phyloP scores from a whole-genome alignment of 2,797 vertebrate species.

The Melanotaenia pygmaea region DNA sequence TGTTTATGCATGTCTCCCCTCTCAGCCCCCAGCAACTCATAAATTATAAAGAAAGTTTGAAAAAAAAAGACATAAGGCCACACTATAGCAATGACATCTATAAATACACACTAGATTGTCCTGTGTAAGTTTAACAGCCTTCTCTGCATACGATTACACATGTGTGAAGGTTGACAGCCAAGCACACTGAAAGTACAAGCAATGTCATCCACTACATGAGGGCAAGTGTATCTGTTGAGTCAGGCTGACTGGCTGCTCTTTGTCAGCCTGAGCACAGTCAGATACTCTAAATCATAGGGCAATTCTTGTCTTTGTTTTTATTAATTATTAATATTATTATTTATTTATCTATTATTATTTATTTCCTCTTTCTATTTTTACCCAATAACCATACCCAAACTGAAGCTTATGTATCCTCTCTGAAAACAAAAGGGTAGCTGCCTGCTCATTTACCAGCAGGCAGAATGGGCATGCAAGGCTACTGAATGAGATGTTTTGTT shows the following conservation, averaged over 20 bases:
- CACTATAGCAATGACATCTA: slow-evolving; percentile 69
- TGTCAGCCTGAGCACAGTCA: slow-evolving; percentile 39
- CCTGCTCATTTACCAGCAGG: slow-evolving; percentile 21
- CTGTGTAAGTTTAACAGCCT: slow-evolving; percentile 60
- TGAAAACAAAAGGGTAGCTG: slow-evolving; percentile 36
- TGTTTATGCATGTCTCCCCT: slow-evolving; percentile 41
- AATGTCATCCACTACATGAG: slow-evolving; percentile 54
- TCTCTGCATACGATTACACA: slow-evolving; percentile 53
- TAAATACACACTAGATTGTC: slow-evolving; percentile 78
- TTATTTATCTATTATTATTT: slow-evolving; percentile 17
- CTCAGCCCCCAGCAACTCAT: slow-evolving; percentile 73
- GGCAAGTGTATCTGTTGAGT: slow-evolving; percentile 53
- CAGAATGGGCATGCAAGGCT: slow-evolving; percentile 19
- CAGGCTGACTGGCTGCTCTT: slow-evolving; percentile 28
- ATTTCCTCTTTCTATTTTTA: slow-evolving; percentile 7
- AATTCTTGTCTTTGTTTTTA: slow-evolving; percentile 31
- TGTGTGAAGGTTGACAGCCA: slow-evolving; percentile 24
- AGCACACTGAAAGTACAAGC: slow-evolving; percentile 22
- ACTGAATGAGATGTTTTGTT: slow-evolving; percentile 33
- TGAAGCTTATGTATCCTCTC: slow-evolving; percentile 6
- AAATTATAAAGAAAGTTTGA: slow-evolving; percentile 76
- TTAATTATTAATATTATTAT: too few relatives aligned
- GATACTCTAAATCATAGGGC: slow-evolving; percentile 54
- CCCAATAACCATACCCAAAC: slow-evolving; percentile 6
- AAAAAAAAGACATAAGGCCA: slow-evolving; percentile 60